Base-by-base conservation (phyloP, 64 coral and sea anemone species). In the Porites australiensis region DNA sequence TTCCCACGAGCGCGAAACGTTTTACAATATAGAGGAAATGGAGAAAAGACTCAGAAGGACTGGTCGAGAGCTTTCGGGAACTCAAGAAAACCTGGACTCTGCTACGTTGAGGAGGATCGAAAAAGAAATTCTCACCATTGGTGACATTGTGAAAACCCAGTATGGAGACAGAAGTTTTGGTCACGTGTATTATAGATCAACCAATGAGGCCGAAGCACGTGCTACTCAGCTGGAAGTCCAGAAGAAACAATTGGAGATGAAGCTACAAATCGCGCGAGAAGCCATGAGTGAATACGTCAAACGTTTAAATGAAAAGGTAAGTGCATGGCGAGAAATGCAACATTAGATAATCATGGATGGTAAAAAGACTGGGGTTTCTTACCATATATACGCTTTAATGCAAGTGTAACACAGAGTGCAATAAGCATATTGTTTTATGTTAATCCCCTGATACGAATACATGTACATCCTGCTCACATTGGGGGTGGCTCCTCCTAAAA, bases 211-310 rank as follows among this genome's bases (percentile, higher is more conserved):
- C 16, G 13, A 65, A 2, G 77, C 62, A 52, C 87, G 90, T 20
- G 54, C 94, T 2, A 81, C 90, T 67, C 88, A 91, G 15, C 55
- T 97, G 2, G 90, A 97, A 60, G 19, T 91, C 63, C 92, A 97
- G 10, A 97, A 97, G 58, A 83, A 97, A 68, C 88, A 97, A 57
- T 49, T 97, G 19, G 95, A 97, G 64, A 87, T 87, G 44, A 97
- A 97, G 75, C 68, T 97, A 14, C 83, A 76, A 65, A 82, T 94
- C 50, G 95, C 95, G 6, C 79, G 90, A 37, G 92, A 97, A 22
- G 95, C 92, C 49, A 97, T 97, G 95, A 82, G 59, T 53, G 92
- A 97, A 16, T 97, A 97, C 79, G 88, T 94, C 43, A 79, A 48
- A 45, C 74, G 82, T 3, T 89, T 94, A 10, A 97, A 89, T 44